Evolutionary conservation across 2,113 vertebrate species (phyloP).

Genomic region (Oncorhynchus mykiss): DNA sequence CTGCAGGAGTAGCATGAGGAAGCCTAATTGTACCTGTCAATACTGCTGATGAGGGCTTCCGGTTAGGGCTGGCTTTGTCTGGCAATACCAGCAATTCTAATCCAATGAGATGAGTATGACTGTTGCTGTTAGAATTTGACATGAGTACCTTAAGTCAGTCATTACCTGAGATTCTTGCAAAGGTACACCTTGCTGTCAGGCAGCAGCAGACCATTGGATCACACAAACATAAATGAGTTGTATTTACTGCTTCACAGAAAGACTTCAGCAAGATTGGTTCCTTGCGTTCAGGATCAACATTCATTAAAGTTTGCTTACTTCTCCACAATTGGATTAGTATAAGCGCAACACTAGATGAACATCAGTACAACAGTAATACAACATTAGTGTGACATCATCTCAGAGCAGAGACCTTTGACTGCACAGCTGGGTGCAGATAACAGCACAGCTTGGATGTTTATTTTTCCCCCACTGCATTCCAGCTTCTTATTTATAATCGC

Average conservation of each 20-base stretch:
- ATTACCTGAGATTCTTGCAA: not conserved
- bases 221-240: not conserved
- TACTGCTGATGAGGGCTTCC: not conserved
- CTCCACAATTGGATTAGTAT: slow-evolving; percentile 37
- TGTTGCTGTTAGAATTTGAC: slow-evolving; percentile 3
- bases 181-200: not conserved
- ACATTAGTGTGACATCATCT: slow-evolving; percentile 63
- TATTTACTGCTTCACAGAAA: not conserved
- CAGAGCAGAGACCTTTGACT: slow-evolving; percentile 4
- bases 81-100: not conserved
- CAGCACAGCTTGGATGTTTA: slow-evolving; percentile 59
- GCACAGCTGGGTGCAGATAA: slow-evolving; percentile 62
- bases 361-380: slow-evolving; percentile 42
- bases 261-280: not conserved
- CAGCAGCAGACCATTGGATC: not conserved
- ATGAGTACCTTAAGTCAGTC: not conserved
- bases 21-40: too few species aligned
- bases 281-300: slow-evolving; percentile 10
- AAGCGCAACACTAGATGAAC: slow-evolving; percentile 21
- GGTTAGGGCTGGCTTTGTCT: slow-evolving; percentile 13
- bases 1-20: too few species aligned
- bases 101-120: slow-evolving; percentile 2
- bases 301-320: slow-evolving; percentile 7
- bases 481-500: slow-evolving; percentile 69
- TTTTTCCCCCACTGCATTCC: slow-evolving; percentile 64